Evolutionary conservation across 2,888 invertebrate genomes (phyloP).

Genomic region (Synergus laeviventris): DNA sequence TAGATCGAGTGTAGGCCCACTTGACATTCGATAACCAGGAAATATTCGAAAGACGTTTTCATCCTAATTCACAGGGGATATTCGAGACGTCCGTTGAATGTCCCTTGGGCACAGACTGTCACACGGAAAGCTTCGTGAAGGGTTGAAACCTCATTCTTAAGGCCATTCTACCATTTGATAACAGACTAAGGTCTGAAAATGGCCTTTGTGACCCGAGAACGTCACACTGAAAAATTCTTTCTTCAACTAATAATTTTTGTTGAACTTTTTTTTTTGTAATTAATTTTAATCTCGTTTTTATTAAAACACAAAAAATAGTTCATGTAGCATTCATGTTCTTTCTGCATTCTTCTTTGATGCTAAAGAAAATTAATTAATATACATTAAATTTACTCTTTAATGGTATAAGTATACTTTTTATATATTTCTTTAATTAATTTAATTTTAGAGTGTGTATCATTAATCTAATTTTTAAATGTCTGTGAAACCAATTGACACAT

Average conservation of each 20-base stretch:
- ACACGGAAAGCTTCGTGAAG: conserved; percentile 8
- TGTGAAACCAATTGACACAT: not conserved
- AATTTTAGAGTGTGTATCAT: not conserved
- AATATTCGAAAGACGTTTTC: conserved; percentile 27
- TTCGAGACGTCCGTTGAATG: conserved; percentile 18
- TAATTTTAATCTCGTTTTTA: not conserved
- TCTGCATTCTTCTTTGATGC: not conserved
- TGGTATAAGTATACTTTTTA: not conserved
- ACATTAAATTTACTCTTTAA: not conserved
- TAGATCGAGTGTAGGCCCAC: conserved; percentile 1
- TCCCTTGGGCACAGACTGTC: conserved; percentile 7
- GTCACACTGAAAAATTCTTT: conserved; percentile 30
- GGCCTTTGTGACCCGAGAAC: conserved; percentile 18
- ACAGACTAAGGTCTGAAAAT: conserved; percentile 5
- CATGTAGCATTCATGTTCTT: not conserved
- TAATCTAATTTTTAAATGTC: not conserved
- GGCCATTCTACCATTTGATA: not conserved
- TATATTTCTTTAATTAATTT: not conserved
- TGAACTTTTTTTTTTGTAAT: not conserved
- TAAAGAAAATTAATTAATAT: not conserved
- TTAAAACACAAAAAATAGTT: not conserved
- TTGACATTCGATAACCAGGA: conserved; percentile 35
- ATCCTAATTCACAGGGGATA: conserved; percentile 16
- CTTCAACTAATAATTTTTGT: not conserved
- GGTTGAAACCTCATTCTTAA: conserved; percentile 17